Percentiles rank a stretch among this genome's conserved stretches.
Evolutionary conservation across 2,797 vertebrate genomes (phyloP).

Genomic region (Phaenicophaeus curvirostris): DNA sequence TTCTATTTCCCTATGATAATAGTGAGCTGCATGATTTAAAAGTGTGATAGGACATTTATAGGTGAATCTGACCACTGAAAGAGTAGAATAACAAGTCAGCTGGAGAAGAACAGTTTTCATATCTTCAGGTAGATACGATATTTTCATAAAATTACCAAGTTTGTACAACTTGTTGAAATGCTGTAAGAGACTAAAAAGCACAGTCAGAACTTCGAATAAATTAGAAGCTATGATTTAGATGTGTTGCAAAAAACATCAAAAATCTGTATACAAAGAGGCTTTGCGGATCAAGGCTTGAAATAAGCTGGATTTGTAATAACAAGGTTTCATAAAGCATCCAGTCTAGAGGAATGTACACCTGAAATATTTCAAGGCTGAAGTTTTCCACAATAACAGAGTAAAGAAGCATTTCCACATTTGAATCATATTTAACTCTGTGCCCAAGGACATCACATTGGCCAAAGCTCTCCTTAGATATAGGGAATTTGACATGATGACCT

Average conservation of each 20-base stretch:
- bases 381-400: conserved; percentile 5
- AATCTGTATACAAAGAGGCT: conserved; percentile 55
- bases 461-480: background rate
- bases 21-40: background rate
- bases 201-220: conserved; percentile 50
- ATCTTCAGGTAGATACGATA: background rate
- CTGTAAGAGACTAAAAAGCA: background rate
- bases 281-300: conserved; percentile 53
- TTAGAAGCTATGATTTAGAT: conserved; percentile 40
- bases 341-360: background rate
- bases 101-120: background rate
- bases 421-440: background rate
- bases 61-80: conserved; percentile 14
- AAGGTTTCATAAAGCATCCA: conserved; percentile 53
- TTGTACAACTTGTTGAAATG: conserved; percentile 48
- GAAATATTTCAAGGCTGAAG: conserved; percentile 21
- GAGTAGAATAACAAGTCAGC: background rate
- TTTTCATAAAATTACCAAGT: conserved; percentile 24
- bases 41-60: conserved; percentile 2
- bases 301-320: conserved; percentile 66
- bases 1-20: background rate
- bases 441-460: background rate
- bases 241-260: conserved; percentile 12
- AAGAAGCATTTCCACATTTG: background rate
- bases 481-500: background rate